phyloP scores from a whole-genome alignment of 2,113 vertebrate genomes.

The Antidorcas marsupialis region DNA sequence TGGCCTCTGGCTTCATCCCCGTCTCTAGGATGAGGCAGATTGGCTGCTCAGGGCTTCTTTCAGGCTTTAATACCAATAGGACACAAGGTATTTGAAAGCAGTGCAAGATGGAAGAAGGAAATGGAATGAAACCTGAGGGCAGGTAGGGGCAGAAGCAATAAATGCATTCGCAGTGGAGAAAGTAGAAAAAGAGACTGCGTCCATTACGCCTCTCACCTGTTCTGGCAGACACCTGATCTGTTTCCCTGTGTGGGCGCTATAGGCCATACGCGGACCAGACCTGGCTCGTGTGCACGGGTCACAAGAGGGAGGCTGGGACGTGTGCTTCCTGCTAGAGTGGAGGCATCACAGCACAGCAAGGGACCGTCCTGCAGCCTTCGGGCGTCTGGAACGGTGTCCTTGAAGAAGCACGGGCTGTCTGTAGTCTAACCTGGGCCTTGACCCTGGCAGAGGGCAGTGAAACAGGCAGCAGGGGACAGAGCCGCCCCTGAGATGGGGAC shows the following conservation, averaged over 20 bases:
- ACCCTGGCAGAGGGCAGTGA: background rate
- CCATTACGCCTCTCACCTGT: accelerated
- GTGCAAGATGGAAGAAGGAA: background rate
- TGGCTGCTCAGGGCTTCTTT: background rate
- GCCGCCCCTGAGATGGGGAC: background rate
- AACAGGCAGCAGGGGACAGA: background rate
- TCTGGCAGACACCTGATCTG: background rate
- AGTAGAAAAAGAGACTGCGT: background rate
- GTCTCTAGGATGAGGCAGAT: background rate
- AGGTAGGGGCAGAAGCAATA: background rate
- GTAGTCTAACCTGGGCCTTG: background rate
- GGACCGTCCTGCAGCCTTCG: accelerated
- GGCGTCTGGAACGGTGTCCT: background rate
- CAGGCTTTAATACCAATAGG: background rate
- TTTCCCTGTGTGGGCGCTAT: background rate
- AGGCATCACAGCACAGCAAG: background rate
- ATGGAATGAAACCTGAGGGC: background rate
- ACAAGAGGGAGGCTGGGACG: accelerated
- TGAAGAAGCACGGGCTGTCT: background rate
- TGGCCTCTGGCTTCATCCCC: conserved; percentile 20
- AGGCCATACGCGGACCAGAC: accelerated
- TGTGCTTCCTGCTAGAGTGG: accelerated
- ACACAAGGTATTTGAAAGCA: background rate
- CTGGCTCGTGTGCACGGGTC: accelerated
- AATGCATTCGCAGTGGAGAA: background rate